Base-by-base conservation (phyloP, 2,797 vertebrate species). In the Scleropages formosus region DNA sequence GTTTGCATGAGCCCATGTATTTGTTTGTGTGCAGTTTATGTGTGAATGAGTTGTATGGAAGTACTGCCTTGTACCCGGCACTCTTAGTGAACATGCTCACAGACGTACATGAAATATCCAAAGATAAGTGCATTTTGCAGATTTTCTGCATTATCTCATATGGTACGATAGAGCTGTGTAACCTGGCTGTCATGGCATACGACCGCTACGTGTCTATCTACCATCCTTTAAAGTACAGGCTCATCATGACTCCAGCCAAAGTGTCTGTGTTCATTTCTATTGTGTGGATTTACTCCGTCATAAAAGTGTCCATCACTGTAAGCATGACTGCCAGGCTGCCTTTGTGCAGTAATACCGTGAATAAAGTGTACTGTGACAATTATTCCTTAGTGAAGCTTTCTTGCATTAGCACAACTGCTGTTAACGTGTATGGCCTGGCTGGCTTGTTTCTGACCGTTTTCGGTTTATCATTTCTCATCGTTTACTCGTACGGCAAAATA, bases 161-260 rank as follows among this genome's bases (percentile, higher is more conserved):
- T 24, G 88, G 60, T 0, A 0, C 4, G n/a, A 47, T 72, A 59
- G 89, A 91, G 80, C 84, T 88, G 51, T 80, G 68, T 15, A 82
- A 87, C 47, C 79, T 91, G 53, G 85, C 87, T 9, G 78, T 88
- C 2, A 91, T 91, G 90, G 84, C 83, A 68, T 92, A 89, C 27
- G 87, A 91, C 76, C 83, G 90, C 77, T 91, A 86, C 63, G 16
- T 83, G n/a, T 88, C 89, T 0, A 90, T 91, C 75, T 89, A 87
- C 72, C 47, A 61, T n/a, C 90, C 90, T 11, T 80, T 90, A 10
- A 81, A 85, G 49, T 90, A 91, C 77, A 80, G 85, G 71, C 81
- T 27, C 39, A 82, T 87, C 66, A 84, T 87, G 82, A 82, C 81
- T 49, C 18, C 16, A 16, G 51, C 8, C 11, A 78, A 78, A 71